A percentile compares a stretch with the other conserved stretches of the same genome.
Evolutionary conservation across 1,140 invertebrate genomes (phyloP).

Genomic region (Nebria ingens): DNA sequence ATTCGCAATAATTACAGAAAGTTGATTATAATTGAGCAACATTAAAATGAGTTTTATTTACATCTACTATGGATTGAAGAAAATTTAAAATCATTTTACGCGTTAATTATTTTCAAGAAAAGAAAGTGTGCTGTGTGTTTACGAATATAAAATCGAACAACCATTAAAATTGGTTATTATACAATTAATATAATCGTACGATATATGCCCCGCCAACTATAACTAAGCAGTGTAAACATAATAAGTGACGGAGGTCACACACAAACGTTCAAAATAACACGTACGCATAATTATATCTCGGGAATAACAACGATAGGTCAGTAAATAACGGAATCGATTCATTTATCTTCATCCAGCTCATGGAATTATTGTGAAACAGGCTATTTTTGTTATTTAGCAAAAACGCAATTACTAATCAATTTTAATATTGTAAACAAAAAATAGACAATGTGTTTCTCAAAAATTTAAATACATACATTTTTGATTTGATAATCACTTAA

Average conservation of each 20-base stretch:
- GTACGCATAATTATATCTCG: constrained; percentile 1
- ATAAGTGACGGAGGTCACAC: neutral
- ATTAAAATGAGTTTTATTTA: neutral
- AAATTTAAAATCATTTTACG: neutral
- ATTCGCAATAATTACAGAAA: neutral
- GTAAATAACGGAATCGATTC: constrained; percentile 1
- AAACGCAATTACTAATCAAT: too few species aligned
- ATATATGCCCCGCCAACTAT: too few species aligned
- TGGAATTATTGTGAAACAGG: neutral
- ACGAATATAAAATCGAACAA: neutral
- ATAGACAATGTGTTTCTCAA: too few species aligned
- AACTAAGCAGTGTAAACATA: too few species aligned
- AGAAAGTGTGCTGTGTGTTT: neutral
- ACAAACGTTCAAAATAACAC: constrained; percentile 5
- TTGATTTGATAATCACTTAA: too few species aligned
- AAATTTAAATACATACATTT: too few species aligned
- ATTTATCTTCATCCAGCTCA: neutral
- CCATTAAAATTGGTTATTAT: neutral
- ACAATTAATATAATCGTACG: neutral
- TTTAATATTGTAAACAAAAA: too few species aligned
- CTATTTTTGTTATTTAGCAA: neutral
- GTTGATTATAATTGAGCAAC: neutral
- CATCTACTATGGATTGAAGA: neutral
- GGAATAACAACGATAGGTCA: constrained; percentile 6
- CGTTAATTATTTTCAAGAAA: too few species aligned